Evolutionary conservation across 2,797 vertebrate species (phyloP).

Genomic region (Mionectes olivaceus): DNA sequence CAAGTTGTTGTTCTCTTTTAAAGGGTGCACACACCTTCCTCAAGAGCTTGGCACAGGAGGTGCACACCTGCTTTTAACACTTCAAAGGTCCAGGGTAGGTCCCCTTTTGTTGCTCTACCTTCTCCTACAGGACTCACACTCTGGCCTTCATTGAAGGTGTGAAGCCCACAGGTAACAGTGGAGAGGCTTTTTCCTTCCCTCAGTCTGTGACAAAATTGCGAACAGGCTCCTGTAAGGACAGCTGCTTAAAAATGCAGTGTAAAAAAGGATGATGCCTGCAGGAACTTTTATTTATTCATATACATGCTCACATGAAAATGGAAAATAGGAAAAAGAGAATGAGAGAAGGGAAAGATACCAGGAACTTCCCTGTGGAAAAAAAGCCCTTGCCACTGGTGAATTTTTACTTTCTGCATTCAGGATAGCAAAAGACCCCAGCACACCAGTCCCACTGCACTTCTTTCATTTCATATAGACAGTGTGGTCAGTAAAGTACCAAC

Average conservation of each 20-base stretch:
- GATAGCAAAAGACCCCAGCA: not conserved
- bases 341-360: not conserved
- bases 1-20: not conserved
- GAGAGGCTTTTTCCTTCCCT: not conserved
- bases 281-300: conserved; percentile 42
- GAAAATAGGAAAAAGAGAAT: not conserved
- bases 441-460: not conserved
- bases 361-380: not conserved
- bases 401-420: not conserved
- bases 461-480: not conserved
- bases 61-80: not conserved
- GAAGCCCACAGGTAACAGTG: not conserved
- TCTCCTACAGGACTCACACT: not conserved
- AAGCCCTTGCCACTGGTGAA: not conserved
- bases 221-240: not conserved
- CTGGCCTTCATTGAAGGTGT: not conserved
- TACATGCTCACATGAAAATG: not conserved
- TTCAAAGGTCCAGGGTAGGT: not conserved
- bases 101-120: not conserved
- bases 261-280: not conserved
- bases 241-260: not conserved
- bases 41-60: not conserved
- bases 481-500: not conserved
- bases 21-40: not conserved
- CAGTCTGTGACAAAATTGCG: not conserved